Conservation (phyloP, 2,888 invertebrate genomes). For the Mimachlamys varia region DNA sequence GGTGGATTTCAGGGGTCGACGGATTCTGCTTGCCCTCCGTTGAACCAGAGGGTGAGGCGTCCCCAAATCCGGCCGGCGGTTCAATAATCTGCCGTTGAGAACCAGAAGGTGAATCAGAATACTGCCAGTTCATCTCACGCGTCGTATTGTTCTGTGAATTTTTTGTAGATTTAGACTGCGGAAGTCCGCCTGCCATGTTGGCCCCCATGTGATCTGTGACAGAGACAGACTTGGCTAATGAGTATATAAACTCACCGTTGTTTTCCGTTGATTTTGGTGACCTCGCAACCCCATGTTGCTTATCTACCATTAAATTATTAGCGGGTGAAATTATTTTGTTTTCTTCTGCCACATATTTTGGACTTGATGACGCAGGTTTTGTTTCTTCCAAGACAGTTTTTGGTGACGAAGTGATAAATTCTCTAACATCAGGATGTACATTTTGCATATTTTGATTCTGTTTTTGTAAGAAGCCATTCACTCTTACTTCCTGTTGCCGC, state of each 20-base stretch:
- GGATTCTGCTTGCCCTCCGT: neutral
- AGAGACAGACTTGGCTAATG: neutral
- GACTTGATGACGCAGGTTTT: neutral
- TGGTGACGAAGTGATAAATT: neutral
- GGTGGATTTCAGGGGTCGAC: neutral
- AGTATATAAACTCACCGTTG: neutral
- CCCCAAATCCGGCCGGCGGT: neutral
- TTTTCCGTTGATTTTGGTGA: neutral
- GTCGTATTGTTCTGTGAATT: neutral
- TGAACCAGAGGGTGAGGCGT: neutral
- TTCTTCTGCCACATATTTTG: slow-evolving; percentile 1
- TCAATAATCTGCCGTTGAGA: neutral
- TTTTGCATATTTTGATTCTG: slow-evolving; percentile 31
- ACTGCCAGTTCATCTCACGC: neutral
- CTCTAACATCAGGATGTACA: neutral
- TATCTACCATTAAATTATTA: neutral
- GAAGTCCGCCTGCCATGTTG: neutral
- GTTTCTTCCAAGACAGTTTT: neutral
- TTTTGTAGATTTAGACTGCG: neutral
- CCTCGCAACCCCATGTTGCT: neutral
- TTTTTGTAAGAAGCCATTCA: neutral
- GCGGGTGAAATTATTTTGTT: neutral
- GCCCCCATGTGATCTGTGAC: neutral
- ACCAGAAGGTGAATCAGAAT: neutral
- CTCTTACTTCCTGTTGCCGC: neutral